Percentiles rank a stretch among this genome's conserved stretches.
Conservation (phyloP, 2,113 vertebrate genomes). For the Mus musculus region GRCm39 chr17:43184501-43185000, state of each 20-base stretch:
- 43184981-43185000: slow-evolving; percentile 25
- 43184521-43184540: too few relatives aligned
- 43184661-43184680: background rate
- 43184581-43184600: background rate
- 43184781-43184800: background rate
- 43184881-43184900: background rate
- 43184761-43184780: background rate
- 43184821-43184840: background rate
- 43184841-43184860: background rate
- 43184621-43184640: background rate
- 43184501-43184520: slow-evolving; percentile 50
- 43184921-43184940: slow-evolving; percentile 43
- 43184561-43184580: background rate
- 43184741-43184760: background rate
- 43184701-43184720: background rate
- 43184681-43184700: background rate
- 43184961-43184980: slow-evolving; percentile 4
- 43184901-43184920: slow-evolving; percentile 26
- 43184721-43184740: background rate
- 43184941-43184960: background rate
- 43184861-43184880: background rate
- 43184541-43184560: background rate
- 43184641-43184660: background rate
- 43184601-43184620: background rate
- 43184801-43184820: background rate